A percentile compares a stretch with the other conserved stretches of the same genome.
These are phyloP conservation scores for Gymnocephalus cernua DNA, from an alignment of 2,113 vertebrate species.

Conservation along the genomic window DNA sequence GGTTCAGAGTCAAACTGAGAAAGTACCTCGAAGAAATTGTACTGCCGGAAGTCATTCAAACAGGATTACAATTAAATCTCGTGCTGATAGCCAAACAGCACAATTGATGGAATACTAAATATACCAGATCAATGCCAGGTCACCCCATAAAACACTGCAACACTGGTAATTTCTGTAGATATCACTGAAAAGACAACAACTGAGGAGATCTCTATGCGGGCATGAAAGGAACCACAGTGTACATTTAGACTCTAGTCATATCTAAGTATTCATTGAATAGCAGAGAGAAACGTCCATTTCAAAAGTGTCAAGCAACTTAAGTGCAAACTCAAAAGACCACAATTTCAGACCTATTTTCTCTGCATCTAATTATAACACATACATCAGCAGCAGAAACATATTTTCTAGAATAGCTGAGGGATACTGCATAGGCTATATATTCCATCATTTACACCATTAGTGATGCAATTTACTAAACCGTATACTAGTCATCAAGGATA, in stretches of 20 bases:
- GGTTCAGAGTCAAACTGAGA: neutral
- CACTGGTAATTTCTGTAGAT: neutral
- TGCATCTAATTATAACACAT: neutral
- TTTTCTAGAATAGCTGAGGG: neutral
- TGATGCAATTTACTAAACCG: neutral
- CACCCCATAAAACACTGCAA: slow-evolving; percentile 3
- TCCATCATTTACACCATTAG: neutral
- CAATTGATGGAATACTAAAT: neutral
- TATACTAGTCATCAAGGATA: neutral
- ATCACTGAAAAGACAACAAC: neutral
- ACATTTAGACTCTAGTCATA: neutral
- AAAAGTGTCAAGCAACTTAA: neutral
- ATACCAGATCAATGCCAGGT: neutral
- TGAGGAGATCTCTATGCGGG: neutral
- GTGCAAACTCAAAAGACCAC: neutral
- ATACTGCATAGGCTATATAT: neutral
- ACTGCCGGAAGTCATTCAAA: neutral
- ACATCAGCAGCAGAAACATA: neutral
- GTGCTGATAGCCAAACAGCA: neutral
- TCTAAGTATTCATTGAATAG: neutral
- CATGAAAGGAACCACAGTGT: neutral
- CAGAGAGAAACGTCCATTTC: neutral
- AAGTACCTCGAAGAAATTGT: neutral
- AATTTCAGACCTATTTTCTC: neutral
- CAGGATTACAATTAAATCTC: slow-evolving; percentile 10